phyloP scores from a whole-genome alignment of 2,113 vertebrate genomes.

The Pionites leucogaster region DNA sequence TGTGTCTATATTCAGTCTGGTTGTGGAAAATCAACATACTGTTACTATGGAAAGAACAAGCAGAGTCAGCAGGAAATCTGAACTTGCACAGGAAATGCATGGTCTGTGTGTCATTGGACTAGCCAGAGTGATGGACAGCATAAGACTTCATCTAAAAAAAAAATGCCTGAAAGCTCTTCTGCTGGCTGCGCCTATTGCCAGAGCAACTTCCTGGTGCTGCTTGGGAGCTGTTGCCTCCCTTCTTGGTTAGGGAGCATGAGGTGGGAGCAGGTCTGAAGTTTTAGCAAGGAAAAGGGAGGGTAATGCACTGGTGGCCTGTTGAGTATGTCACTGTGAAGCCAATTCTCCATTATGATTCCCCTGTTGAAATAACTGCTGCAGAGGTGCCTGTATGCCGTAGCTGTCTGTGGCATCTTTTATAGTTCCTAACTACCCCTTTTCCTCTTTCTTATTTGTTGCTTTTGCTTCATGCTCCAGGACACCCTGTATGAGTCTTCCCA shows the following conservation, averaged over 20 bases:
- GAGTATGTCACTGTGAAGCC: neutral
- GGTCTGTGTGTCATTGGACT: neutral
- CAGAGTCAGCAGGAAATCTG: neutral
- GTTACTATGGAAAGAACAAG: neutral
- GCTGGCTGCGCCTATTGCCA: neutral
- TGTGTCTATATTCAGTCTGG: neutral
- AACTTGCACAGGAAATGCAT: neutral
- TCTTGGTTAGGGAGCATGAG: neutral
- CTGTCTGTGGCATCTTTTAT: neutral
- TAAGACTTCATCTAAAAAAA: neutral
- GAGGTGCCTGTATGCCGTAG: neutral
- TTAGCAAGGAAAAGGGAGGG: neutral
- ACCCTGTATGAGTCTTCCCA: neutral
- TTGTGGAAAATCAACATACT: neutral
- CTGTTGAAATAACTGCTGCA: neutral
- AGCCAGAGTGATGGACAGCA: accelerated
- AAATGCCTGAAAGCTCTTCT: neutral
- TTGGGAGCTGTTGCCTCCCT: neutral
- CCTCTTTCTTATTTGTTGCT: neutral
- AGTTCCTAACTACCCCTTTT: neutral
- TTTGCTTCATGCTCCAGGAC: neutral
- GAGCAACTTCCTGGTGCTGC: neutral
- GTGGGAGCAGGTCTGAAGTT: neutral
- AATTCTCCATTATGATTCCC: neutral
- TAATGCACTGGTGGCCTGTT: neutral